Conservation (phyloP, 2,797 vertebrate species). For the Lacerta agilis region DNA sequence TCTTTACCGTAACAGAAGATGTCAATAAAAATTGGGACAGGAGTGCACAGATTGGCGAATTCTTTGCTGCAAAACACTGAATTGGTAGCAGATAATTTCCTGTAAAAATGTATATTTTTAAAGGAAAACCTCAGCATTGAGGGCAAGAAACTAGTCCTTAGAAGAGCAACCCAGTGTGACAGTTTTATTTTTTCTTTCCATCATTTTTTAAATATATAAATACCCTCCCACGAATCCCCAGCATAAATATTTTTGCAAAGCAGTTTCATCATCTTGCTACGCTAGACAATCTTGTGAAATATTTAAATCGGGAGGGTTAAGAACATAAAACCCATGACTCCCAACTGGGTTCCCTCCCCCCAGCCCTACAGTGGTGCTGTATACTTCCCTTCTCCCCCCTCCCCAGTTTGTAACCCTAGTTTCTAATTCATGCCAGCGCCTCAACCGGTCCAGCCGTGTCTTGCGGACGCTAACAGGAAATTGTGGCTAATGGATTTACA, state of each 20-base stretch:
- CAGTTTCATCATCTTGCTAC: constrained; percentile 34
- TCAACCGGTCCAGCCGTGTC: constrained; percentile 41
- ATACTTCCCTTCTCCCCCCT: too few relatives aligned
- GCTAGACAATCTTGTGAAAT: constrained; percentile 31
- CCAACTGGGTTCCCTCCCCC: neutral
- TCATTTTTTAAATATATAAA: constrained; percentile 42
- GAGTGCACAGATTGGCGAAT: neutral
- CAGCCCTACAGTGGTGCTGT: neutral
- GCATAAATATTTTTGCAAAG: constrained; percentile 56
- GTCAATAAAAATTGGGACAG: too few relatives aligned
- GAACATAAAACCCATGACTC: neutral
- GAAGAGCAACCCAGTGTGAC: constrained; percentile 4
- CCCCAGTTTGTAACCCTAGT: neutral
- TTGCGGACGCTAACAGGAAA: constrained; percentile 23
- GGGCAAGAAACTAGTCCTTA: neutral
- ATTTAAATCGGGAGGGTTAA: neutral
- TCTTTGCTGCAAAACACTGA: neutral
- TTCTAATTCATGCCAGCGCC: constrained; percentile 21
- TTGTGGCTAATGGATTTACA: neutral
- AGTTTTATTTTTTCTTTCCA: constrained; percentile 36
- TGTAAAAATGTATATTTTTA: too few relatives aligned
- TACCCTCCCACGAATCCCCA: constrained; percentile 36
- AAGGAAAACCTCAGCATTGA: neutral
- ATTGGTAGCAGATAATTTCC: neutral
- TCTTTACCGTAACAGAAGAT: neutral